phyloP scores from a whole-genome alignment of 2,888 invertebrate genomes.

The Drosophila prostipennis region DNA sequence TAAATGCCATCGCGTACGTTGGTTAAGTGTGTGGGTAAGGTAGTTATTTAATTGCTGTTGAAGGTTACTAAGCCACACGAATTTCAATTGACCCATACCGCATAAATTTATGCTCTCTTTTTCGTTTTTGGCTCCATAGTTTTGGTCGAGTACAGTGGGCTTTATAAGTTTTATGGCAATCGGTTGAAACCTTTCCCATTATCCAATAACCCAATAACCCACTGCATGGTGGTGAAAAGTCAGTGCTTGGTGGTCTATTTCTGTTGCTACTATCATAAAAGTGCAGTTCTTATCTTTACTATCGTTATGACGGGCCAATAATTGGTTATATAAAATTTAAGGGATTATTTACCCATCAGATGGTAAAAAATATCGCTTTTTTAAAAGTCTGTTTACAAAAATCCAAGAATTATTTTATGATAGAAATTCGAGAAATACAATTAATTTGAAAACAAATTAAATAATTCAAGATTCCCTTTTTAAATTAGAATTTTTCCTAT shows the following conservation, averaged over 20 bases:
- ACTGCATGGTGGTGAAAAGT: conserved; percentile 4
- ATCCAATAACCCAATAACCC: background rate
- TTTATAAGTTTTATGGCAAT: background rate
- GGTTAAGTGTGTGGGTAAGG: background rate
- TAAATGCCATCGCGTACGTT: background rate
- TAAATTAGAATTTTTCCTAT: background rate
- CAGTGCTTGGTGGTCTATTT: background rate
- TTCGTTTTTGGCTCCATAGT: background rate
- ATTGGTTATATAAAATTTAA: background rate
- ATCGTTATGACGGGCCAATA: background rate
- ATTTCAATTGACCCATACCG: conserved; percentile 19
- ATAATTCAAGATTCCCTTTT: no score
- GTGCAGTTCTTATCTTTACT: conserved; percentile 1
- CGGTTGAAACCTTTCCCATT: background rate
- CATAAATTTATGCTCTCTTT: background rate
- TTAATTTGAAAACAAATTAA: no score
- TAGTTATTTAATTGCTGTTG: conserved; percentile 6
- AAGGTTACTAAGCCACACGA: conserved; percentile 13
- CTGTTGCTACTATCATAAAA: background rate
- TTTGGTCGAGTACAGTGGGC: conserved; percentile 3
- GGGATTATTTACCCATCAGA: background rate
- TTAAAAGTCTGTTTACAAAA: no score
- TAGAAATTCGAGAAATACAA: no score
- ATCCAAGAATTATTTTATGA: no score
- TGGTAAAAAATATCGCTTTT: background rate